Conservation (phyloP, 2,113 vertebrate species). For the Dromaius novaehollandiae region DNA sequence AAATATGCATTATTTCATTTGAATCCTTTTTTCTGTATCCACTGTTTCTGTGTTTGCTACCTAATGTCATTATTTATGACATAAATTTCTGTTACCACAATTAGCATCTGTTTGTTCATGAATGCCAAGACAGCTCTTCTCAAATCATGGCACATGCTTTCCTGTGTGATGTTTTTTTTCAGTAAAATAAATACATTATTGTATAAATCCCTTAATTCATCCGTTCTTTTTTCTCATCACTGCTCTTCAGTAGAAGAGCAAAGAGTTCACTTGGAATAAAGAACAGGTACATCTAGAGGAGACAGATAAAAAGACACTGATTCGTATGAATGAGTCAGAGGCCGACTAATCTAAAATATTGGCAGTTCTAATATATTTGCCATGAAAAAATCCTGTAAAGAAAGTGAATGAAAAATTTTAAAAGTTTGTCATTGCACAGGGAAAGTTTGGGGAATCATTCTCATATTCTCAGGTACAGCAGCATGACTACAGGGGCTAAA, state of each 20-base stretch:
- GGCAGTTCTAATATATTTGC: not conserved
- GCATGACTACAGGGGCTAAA: not conserved
- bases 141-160: not conserved
- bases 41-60: not conserved
- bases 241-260: not conserved
- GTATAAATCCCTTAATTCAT: not conserved
- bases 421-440: not conserved
- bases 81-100: not conserved
- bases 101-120: not conserved
- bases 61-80: not conserved
- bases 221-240: not conserved
- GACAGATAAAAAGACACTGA: not conserved
- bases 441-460: not conserved
- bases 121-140: not conserved
- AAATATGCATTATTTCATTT: not conserved
- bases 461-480: fast-evolving
- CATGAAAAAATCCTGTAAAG: fast-evolving
- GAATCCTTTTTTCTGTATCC: not conserved
- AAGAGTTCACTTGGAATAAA: not conserved
- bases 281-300: not conserved
- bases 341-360: not conserved
- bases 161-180: not conserved
- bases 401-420: not conserved
- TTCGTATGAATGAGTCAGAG: not conserved
- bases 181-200: not conserved